Conservation (phyloP, 2,113 vertebrate genomes). For the Nansenia antarctica region DNA sequence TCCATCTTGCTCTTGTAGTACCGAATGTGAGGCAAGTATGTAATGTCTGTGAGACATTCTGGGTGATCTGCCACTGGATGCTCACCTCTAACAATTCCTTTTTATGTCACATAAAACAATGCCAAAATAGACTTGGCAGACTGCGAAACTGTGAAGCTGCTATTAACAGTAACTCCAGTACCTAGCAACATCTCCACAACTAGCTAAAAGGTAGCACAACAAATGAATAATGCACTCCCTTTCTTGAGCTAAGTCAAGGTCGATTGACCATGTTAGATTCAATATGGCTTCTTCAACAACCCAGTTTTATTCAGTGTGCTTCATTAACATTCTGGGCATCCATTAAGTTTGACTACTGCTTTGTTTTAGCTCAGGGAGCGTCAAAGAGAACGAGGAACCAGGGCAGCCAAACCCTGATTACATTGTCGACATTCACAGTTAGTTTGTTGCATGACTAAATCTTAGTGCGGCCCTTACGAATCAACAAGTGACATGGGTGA, state of each 20-base stretch:
- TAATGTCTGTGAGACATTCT: slow-evolving; percentile 31
- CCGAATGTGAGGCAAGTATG: slow-evolving; percentile 15
- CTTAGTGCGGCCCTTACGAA: too few species aligned
- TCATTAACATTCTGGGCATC: slow-evolving; percentile 71
- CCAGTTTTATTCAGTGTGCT: slow-evolving; percentile 50
- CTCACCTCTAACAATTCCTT: slow-evolving; percentile 22
- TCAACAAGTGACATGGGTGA: background rate
- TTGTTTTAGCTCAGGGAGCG: slow-evolving; percentile 44
- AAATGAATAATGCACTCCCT: background rate
- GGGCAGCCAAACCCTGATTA: background rate
- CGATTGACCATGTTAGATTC: background rate
- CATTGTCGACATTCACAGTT: background rate
- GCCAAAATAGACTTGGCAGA: slow-evolving; percentile 25
- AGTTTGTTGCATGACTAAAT: background rate
- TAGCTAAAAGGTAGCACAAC: background rate
- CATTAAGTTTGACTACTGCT: slow-evolving; percentile 34
- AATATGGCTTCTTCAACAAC: background rate
- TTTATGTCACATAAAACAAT: slow-evolving; percentile 18
- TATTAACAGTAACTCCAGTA: slow-evolving; percentile 44
- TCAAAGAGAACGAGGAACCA: background rate
- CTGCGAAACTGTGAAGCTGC: background rate
- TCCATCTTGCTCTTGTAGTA: slow-evolving; percentile 16
- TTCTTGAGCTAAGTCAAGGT: background rate
- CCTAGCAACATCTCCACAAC: slow-evolving; percentile 11
- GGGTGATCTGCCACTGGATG: slow-evolving; percentile 27